Conservation (phyloP, 1,140 invertebrate species). For the Drosophila takahashii region DNA sequence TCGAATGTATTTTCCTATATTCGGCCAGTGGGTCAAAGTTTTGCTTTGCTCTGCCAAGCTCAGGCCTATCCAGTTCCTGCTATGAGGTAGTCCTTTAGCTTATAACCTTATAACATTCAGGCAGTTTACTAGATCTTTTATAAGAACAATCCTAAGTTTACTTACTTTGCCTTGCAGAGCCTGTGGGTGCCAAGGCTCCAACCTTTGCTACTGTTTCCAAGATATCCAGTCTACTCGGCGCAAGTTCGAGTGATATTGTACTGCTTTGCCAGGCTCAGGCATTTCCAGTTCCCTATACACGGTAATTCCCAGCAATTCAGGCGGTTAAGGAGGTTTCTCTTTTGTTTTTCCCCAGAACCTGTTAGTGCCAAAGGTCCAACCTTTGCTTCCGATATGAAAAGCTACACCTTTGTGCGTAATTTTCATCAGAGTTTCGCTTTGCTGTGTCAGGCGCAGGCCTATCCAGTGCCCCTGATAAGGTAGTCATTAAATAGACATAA, state of each 20-base stretch:
- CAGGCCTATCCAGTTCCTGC: constrained; percentile 88
- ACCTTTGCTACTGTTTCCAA: constrained; percentile 88
- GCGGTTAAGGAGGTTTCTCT: constrained; percentile 78
- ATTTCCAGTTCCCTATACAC: constrained; percentile 88
- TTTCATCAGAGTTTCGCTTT: constrained; percentile 87
- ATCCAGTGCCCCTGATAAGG: constrained; percentile 88
- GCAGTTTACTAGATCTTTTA: constrained; percentile 34
- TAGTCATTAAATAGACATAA: constrained; percentile 74
- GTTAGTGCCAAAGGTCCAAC: constrained; percentile 90
- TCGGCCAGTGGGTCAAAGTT: constrained; percentile 83
- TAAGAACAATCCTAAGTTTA: background rate
- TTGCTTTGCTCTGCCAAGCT: constrained; percentile 92
- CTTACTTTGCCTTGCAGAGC: constrained; percentile 85
- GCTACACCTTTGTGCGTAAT: constrained; percentile 86
- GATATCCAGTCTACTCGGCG: constrained; percentile 86
- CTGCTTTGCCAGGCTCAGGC: constrained; percentile 90
- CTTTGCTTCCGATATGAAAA: constrained; percentile 88
- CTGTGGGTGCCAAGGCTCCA: constrained; percentile 89
- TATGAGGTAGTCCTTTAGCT: constrained; percentile 49
- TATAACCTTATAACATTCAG: background rate
- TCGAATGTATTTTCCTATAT: constrained; percentile 48
- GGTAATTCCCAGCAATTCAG: constrained; percentile 87
- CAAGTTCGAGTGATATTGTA: constrained; percentile 85
- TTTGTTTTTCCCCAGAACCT: constrained; percentile 79
- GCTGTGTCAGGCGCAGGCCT: constrained; percentile 91